A percentile compares a stretch with the other conserved stretches of the same genome.
phyloP scores from a whole-genome alignment of 2,797 vertebrate genomes.

The Karalla daura region DNA sequence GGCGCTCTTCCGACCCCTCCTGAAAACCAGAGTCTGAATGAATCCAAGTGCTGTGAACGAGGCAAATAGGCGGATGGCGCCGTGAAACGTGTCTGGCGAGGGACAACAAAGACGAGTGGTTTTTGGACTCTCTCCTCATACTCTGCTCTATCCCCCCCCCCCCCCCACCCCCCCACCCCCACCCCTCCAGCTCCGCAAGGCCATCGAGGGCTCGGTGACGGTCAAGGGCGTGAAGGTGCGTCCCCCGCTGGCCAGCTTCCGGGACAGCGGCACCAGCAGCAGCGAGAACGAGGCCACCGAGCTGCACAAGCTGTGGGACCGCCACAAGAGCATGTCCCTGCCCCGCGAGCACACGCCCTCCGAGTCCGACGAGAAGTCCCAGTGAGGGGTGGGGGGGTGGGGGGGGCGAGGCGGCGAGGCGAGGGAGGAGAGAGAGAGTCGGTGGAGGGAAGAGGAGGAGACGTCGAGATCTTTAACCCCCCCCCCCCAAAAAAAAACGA shows the following conservation, averaged over 20 bases:
- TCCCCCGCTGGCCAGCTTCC: slow-evolving; percentile 94
- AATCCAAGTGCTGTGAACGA: too few relatives aligned
- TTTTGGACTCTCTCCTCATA: too few relatives aligned
- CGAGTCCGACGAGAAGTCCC: slow-evolving; percentile 89
- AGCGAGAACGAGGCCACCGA: slow-evolving; percentile 93
- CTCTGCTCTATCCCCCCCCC: background rate
- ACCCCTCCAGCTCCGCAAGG: slow-evolving; percentile 89
- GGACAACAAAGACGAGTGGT: too few relatives aligned
- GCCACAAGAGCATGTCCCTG: slow-evolving; percentile 88
- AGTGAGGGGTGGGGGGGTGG: too few relatives aligned
- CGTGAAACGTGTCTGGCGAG: too few relatives aligned
- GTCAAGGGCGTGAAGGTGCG: slow-evolving; percentile 94
- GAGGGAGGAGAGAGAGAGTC: slow-evolving; percentile 28
- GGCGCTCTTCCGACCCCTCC: too few relatives aligned
- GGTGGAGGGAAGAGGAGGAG: slow-evolving; percentile 31
- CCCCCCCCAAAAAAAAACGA: too few relatives aligned
- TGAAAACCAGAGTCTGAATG: too few relatives aligned
- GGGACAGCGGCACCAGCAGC: slow-evolving; percentile 92
- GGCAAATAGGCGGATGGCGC: too few relatives aligned
- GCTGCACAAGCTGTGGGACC: slow-evolving; percentile 94
- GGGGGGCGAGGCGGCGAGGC: slow-evolving; percentile 32
- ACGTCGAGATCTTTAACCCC: slow-evolving; percentile 44
- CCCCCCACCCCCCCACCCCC: slow-evolving; percentile 3
- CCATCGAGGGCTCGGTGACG: slow-evolving; percentile 94
- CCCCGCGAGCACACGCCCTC: slow-evolving; percentile 88